Conservation (phyloP, 2,113 vertebrate species). For the Tachysurus fulvidraco region DNA sequence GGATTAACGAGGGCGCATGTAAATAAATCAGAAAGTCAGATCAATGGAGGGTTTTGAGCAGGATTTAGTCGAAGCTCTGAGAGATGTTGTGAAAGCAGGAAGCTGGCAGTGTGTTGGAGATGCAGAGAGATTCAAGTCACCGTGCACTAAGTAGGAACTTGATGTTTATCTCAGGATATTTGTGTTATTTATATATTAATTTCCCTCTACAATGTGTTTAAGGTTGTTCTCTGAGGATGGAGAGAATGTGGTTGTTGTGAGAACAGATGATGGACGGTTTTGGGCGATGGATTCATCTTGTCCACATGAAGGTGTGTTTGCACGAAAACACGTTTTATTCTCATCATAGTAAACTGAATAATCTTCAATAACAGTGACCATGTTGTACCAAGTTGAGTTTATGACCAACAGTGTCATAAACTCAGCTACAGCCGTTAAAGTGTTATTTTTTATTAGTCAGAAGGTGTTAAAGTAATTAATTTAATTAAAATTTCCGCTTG, state of each 20-base stretch:
- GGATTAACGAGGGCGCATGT: neutral
- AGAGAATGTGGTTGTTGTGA: constrained; percentile 65
- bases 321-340: neutral
- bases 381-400: too few relatives aligned
- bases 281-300: constrained; percentile 73
- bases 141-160: constrained; percentile 65
- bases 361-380: neutral
- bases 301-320: constrained; percentile 64
- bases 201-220: neutral
- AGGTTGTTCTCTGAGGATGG: constrained; percentile 69
- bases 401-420: too few relatives aligned
- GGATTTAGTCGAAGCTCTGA: constrained; percentile 64
- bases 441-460: neutral
- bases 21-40: neutral
- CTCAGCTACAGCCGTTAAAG: neutral
- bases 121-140: constrained; percentile 52
- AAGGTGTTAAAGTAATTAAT: neutral
- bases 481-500: neutral
- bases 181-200: too few relatives aligned
- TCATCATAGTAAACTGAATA: neutral
- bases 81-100: constrained; percentile 60
- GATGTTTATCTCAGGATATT: too few relatives aligned
- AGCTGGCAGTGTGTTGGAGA: constrained; percentile 66
- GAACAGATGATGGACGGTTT: constrained; percentile 59
- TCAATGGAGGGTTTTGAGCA: constrained; percentile 63